These are phyloP conservation scores for Notamacropus eugenii DNA, from an alignment of 2,797 vertebrate species.

Conservation along the genomic window DNA sequence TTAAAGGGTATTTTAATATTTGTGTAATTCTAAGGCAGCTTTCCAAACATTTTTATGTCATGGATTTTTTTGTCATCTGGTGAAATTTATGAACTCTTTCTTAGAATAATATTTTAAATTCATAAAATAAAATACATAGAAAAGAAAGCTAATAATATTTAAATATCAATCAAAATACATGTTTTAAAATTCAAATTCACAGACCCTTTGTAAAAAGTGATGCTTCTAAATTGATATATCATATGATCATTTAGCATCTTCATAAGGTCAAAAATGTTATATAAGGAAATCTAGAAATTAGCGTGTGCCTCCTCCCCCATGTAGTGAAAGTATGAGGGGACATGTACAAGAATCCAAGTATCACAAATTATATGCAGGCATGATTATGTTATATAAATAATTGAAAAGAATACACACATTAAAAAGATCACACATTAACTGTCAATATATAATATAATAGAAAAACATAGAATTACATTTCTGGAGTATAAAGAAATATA, in stretches of 20 bases:
- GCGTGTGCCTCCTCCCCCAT: background rate
- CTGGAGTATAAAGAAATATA: background rate
- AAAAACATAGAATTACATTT: background rate
- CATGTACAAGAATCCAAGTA: background rate
- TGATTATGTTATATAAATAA: background rate
- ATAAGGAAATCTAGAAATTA: background rate
- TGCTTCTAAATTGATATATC: background rate
- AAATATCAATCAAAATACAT: background rate
- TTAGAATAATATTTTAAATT: background rate
- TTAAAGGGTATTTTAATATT: background rate
- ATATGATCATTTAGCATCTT: background rate
- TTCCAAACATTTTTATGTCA: background rate
- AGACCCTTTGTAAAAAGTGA: background rate
- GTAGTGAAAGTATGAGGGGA: background rate
- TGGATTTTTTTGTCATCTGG: background rate
- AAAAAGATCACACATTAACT: background rate
- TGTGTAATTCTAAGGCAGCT: constrained; percentile 20
- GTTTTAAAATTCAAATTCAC: background rate
- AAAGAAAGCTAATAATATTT: background rate
- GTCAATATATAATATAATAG: background rate
- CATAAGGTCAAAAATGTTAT: background rate
- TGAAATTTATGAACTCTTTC: background rate
- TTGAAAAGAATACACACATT: background rate
- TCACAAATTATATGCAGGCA: background rate
- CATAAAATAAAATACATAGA: background rate